Percentiles rank a stretch among this genome's conserved stretches.
Evolutionary conservation across 37 sponge, comb jelly and placozoan species (phyloP).

Genomic region (Sycon ciliatum): DNA sequence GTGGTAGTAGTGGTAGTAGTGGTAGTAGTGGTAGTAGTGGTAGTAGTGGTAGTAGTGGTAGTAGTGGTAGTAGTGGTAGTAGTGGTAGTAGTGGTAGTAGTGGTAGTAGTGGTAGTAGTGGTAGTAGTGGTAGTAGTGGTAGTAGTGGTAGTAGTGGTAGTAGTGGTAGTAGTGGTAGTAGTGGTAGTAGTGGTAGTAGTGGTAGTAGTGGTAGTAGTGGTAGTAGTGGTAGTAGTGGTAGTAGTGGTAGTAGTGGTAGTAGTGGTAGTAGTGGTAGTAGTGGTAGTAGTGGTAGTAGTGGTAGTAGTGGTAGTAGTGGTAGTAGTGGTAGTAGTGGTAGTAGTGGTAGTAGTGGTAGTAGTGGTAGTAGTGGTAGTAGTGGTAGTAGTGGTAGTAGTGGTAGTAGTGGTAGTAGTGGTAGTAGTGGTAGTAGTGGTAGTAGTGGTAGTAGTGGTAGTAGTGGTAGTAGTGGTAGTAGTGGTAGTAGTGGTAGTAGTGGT

Average conservation of each 20-base stretch:
- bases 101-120: slow-evolving; percentile 9
- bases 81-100: slow-evolving; percentile 9
- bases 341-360: slow-evolving; percentile 8
- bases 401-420: slow-evolving; percentile 8
- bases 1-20: slow-evolving; percentile 9
- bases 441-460: slow-evolving; percentile 9
- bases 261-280: slow-evolving; percentile 9
- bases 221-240: slow-evolving; percentile 8
- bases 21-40: slow-evolving; percentile 9
- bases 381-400: slow-evolving; percentile 9
- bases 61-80: slow-evolving; percentile 9
- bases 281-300: slow-evolving; percentile 9
- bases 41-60: slow-evolving; percentile 8
- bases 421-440: slow-evolving; percentile 9
- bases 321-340: slow-evolving; percentile 9
- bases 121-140: slow-evolving; percentile 9
- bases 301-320: slow-evolving; percentile 9
- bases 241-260: slow-evolving; percentile 9
- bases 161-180: slow-evolving; percentile 8
- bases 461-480: slow-evolving; percentile 9
- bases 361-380: slow-evolving; percentile 9
- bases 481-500: slow-evolving; percentile 9
- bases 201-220: slow-evolving; percentile 9
- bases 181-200: slow-evolving; percentile 9
- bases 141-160: slow-evolving; percentile 9